Evolutionary conservation across 2,113 vertebrate genomes (phyloP), one percentile per base, ranked within the genome.

Genomic region (Cyanoderma ruficeps): DNA sequence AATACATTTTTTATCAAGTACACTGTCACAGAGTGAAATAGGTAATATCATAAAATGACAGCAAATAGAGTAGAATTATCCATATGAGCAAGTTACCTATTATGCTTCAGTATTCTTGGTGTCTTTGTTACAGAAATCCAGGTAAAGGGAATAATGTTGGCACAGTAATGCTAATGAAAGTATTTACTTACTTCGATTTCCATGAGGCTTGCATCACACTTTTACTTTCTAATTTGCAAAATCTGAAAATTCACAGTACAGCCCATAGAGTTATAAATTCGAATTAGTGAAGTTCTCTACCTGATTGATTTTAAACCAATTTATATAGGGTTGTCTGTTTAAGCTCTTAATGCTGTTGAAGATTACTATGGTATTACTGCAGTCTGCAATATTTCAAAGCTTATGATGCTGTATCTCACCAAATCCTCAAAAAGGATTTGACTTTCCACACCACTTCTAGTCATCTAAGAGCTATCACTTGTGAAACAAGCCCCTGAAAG

Each of bases 331-430:
- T 93, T 90, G 86, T 57, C 80, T 83, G 31, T 75, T 71, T 94
- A 96, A 94, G 88, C 92, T 97, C 76, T 56, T 95, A 94, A 96
- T 96, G 94, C 90, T 56, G 44, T 92, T 89, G 83, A 93, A 90
- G 90, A 96, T 93, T 96, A 94, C 72, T 53, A 79, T 4, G 74
- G 93, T 72, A 95, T 95, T 96, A 96, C 74, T 87, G 57, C 81
- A 76, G 77, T 68, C 93, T 82, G 70, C 69, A 69, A 53, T 89
- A 93, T 96, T 96, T 94, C 90, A 90, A 89, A 94, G 92, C 80
- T 91, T 92, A 94, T 37, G 53, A 76, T 69, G 37, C 72, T 87
- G 37, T 84, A 96, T 92, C 81, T 76, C 74, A 57, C 49, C 53
- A 95, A 89, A 96, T 82, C 94, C 90, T 93, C 87, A 71, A 92